phyloP scores from a whole-genome alignment of 1,140 invertebrate genomes.

The Parapsyche elsis region DNA sequence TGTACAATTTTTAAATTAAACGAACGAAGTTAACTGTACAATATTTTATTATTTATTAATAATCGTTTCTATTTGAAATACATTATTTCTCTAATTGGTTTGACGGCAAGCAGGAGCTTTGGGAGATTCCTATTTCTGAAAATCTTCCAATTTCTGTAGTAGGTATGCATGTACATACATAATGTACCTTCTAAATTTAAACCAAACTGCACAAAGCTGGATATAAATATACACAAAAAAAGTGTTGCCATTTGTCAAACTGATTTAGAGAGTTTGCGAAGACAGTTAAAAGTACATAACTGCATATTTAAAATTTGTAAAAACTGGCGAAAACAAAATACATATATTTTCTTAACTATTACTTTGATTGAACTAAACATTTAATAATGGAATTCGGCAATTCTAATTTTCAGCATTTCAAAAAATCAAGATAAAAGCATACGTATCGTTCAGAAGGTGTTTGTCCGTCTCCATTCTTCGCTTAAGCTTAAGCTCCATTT shows the following conservation, averaged over 20 bases:
- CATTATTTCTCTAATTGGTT: neutral
- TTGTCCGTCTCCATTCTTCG: too few species aligned
- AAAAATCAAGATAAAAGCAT: too few species aligned
- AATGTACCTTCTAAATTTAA: neutral
- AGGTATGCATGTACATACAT: neutral
- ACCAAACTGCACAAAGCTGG: neutral
- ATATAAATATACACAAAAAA: neutral
- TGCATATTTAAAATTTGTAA: too few species aligned
- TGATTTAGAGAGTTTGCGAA: neutral
- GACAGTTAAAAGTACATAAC: too few species aligned
- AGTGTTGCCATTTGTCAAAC: neutral
- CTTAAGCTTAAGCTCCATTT: too few species aligned
- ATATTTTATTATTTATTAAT: neutral
- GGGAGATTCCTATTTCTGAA: neutral
- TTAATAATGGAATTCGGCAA: too few species aligned
- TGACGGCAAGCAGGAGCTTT: too few species aligned
- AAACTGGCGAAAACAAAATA: too few species aligned
- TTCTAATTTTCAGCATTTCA: too few species aligned
- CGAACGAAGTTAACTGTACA: neutral
- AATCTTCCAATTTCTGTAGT: neutral
- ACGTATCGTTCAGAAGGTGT: too few species aligned
- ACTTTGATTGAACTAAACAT: too few species aligned
- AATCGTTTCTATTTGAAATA: neutral
- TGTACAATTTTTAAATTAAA: slow-evolving; percentile 38
- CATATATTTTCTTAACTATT: too few species aligned